Evolutionary conservation across 2,888 invertebrate species (phyloP).

Genomic region (Anthophora plumipes): DNA sequence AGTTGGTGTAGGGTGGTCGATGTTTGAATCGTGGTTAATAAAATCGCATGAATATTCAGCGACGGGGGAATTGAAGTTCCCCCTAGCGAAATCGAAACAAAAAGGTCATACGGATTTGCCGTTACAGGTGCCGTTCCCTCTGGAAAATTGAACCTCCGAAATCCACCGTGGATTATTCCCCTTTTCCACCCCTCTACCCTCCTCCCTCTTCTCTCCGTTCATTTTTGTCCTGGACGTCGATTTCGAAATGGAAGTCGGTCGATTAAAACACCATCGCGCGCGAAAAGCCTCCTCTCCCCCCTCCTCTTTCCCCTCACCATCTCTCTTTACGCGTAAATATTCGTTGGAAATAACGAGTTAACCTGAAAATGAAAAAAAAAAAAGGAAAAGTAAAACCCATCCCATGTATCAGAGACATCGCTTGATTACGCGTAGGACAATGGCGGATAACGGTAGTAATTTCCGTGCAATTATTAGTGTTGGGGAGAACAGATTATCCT

Average conservation of each 20-base stretch:
- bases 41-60: constrained; percentile 74
- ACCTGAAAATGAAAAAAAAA: too few species aligned
- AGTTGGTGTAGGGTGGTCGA: constrained; percentile 44
- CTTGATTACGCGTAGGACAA: constrained; percentile 21
- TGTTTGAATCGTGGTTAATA: constrained; percentile 74
- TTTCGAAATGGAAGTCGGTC: constrained; percentile 63
- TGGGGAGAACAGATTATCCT: too few species aligned
- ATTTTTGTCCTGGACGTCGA: constrained; percentile 36
- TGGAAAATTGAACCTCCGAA: constrained; percentile 70
- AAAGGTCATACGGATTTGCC: constrained; percentile 67
- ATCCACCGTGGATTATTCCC: constrained; percentile 61
- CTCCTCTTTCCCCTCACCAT: background rate
- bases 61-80: constrained; percentile 64
- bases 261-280: constrained; percentile 52
- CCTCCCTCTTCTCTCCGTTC: background rate
- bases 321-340: background rate
- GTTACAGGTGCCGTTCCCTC: constrained; percentile 56
- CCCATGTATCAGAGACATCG: background rate
- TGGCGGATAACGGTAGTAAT: constrained; percentile 7
- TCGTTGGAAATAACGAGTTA: background rate
- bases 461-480: constrained; percentile 27
- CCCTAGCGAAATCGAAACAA: constrained; percentile 67
- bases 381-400: too few species aligned
- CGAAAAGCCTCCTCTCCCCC: constrained; percentile 12
- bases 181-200: too few species aligned